A percentile compares a stretch with the other conserved stretches of the same genome.
These are phyloP conservation scores for Neodiprion lecontei DNA, from an alignment of 1,140 invertebrate species.

Conservation along the genomic window DNA sequence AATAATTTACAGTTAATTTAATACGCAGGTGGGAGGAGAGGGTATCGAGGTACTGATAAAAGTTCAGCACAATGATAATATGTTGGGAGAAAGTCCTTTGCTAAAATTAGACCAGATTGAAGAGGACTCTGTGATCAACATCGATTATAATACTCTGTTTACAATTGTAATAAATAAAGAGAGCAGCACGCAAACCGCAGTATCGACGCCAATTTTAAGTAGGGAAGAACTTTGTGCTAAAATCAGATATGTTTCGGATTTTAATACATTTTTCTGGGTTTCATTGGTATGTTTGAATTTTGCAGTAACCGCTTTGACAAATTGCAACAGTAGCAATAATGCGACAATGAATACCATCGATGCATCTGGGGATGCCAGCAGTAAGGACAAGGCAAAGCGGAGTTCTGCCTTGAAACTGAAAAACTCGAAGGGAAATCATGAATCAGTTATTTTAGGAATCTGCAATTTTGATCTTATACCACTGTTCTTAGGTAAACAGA, in stretches of 20 bases:
- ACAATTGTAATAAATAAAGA: conserved; percentile 12
- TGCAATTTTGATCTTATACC: conserved; percentile 44
- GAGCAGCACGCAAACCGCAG: conserved; percentile 20
- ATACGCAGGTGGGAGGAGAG: conserved; percentile 26
- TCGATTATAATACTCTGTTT: conserved; percentile 18
- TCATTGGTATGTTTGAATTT: background rate
- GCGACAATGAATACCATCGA: background rate
- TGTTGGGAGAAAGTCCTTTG: conserved; percentile 33
- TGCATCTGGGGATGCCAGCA: conserved; percentile 12
- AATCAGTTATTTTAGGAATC: conserved; percentile 27
- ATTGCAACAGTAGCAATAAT: background rate
- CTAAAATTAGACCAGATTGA: conserved; percentile 23
- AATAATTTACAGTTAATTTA: conserved; percentile 3
- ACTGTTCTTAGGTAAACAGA: conserved; percentile 35
- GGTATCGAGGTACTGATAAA: conserved; percentile 21
- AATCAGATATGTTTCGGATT: background rate
- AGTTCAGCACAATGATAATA: conserved; percentile 31
- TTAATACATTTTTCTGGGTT: background rate
- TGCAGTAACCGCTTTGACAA: conserved; percentile 14
- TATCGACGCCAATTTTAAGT: conserved; percentile 39
- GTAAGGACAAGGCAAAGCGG: background rate
- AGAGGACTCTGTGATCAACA: conserved; percentile 29
- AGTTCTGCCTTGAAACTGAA: conserved; percentile 9
- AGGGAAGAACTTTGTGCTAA: conserved; percentile 1
- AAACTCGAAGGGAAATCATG: conserved; percentile 8